Evolutionary conservation across 2,888 invertebrate species (phyloP).

Genomic region (Chamaedrilus cognettii): DNA sequence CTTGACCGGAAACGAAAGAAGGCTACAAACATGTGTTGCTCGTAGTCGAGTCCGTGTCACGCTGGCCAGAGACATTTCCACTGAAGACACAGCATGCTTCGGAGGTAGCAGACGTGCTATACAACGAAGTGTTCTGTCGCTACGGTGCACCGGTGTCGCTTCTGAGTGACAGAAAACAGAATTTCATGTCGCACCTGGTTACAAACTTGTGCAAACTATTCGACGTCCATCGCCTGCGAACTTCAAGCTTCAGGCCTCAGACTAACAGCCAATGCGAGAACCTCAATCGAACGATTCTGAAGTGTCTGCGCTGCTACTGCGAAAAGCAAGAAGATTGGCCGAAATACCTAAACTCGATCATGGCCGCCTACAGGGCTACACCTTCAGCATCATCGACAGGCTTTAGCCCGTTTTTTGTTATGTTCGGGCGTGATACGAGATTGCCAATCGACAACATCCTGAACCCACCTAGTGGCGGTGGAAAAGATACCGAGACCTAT

Average conservation of each 20-base stretch:
- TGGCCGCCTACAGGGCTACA: neutral
- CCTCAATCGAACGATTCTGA: neutral
- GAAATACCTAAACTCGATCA: neutral
- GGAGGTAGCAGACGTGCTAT: neutral
- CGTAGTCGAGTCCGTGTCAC: neutral
- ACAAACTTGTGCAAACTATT: neutral
- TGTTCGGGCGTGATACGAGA: no score
- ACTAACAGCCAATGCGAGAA: neutral
- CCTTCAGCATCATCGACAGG: no score
- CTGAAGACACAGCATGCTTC: neutral
- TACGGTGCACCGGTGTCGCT: neutral
- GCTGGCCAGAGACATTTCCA: neutral
- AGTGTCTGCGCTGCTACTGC: neutral
- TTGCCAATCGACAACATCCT: neutral
- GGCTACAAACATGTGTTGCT: neutral
- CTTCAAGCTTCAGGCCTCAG: neutral
- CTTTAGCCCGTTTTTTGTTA: no score
- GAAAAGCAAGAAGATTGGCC: neutral
- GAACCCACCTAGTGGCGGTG: neutral
- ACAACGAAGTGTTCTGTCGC: neutral
- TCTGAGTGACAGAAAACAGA: neutral
- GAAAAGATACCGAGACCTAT: neutral
- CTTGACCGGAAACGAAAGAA: neutral
- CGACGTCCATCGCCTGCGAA: neutral
- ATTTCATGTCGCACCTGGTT: neutral